Base-by-base conservation (phyloP, 2,113 vertebrate genomes). In the Fregata magnificens region DNA sequence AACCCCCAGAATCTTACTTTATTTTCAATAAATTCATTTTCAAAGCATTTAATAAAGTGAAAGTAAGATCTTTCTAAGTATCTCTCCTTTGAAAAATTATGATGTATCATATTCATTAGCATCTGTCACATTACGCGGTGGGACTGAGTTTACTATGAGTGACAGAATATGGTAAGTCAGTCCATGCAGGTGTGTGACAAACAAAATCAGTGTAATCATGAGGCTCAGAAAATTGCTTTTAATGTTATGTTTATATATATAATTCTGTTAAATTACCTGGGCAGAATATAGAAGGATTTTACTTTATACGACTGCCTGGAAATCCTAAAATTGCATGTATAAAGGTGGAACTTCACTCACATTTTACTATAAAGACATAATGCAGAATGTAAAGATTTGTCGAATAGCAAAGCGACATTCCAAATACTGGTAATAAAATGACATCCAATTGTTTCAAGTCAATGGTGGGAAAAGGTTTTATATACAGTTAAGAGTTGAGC, bases 151-250 rank as follows among this genome's bases (percentile, higher is more conserved):
- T 91, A 40, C 87, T 66, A 26, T 95, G 93, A 96, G 92, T 94
- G 96, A 96, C 90, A 93, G 94, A 92, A 78, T 47, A 44, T 6
- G 32, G 49, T 72, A 95, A 85, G 95, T 93, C 66, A 82, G 87
- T 79, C 87, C 80, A 72, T 28, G 93, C 97, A 97, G 96, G 96
- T 98, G 96, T 89, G 89, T 79, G 70, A 94, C 88, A 97, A 97
- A 91, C 91, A 96, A 96, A 97, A 98, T 97, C 96, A 97, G 93
- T 58, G 88, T 91, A 97, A 98, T 98, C 96, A 97, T 6, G 36
- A 95, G 67, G 44, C 87, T 94, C 72, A 90, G 85, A 93, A 98
- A 97, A 98, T 97, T 95, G 90, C 85, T 93, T 96, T 92, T 96
- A 97, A 98, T 96, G 88, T 66, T 89, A 73, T 95, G 97, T 97